Percentiles rank a stretch among this genome's conserved stretches.
Conservation (phyloP, 2,888 invertebrate genomes). For the Maniola hyperantus region DNA sequence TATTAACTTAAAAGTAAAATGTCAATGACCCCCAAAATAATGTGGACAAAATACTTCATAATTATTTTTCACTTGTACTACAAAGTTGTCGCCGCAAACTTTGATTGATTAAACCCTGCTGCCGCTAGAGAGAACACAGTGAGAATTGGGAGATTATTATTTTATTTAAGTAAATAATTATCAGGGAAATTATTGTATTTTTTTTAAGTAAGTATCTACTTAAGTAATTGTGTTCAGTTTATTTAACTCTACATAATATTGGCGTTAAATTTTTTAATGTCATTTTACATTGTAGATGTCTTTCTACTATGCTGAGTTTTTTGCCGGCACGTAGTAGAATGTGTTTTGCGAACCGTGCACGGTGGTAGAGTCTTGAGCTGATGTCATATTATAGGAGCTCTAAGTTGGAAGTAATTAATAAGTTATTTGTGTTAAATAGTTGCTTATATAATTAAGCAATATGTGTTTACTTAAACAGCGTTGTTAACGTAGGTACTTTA, state of each 20-base stretch:
- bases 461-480: too few relatives aligned
- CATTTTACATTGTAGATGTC: too few relatives aligned
- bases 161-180: background rate
- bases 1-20: slow-evolving; percentile 13
- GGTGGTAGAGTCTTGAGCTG: too few relatives aligned
- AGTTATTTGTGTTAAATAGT: too few relatives aligned
- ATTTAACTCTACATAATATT: slow-evolving; percentile 6
- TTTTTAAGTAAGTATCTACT: background rate
- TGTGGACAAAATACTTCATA: slow-evolving; percentile 32
- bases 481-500: background rate
- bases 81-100: slow-evolving; percentile 26
- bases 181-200: slow-evolving; percentile 8
- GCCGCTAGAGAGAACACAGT: slow-evolving; percentile 1
- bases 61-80: slow-evolving; percentile 26
- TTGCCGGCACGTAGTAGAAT: too few relatives aligned
- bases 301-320: too few relatives aligned
- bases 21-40: slow-evolving; percentile 38
- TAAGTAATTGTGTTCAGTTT: slow-evolving; percentile 7
- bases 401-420: too few relatives aligned
- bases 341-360: too few relatives aligned
- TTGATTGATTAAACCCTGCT: slow-evolving; percentile 39
- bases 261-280: slow-evolving; percentile 1
- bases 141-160: background rate
- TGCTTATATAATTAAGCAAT: too few relatives aligned
- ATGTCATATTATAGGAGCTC: too few relatives aligned